Percentiles rank a stretch among this genome's conserved stretches.
phyloP scores from a whole-genome alignment of 2,113 vertebrate species.

The Xiphias gladius region DNA sequence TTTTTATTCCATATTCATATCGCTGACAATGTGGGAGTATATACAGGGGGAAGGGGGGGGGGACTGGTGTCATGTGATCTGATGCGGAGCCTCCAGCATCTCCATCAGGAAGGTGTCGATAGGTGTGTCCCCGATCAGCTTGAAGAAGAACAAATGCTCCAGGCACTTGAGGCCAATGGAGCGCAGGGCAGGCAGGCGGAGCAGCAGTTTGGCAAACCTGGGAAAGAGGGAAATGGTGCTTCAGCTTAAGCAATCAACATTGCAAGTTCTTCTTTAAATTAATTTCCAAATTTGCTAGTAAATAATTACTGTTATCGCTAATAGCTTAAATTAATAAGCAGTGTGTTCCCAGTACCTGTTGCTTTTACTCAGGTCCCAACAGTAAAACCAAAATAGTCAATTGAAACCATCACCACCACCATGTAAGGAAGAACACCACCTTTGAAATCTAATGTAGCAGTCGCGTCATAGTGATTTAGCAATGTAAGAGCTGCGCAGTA shows the following conservation, averaged over 20 bases:
- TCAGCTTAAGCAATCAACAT: neutral
- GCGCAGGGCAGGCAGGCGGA: slow-evolving; percentile 92
- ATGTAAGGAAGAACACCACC: no score
- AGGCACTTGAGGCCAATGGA: slow-evolving; percentile 97
- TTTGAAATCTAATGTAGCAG: no score
- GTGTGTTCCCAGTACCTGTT: neutral
- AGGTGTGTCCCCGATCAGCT: slow-evolving; percentile 96
- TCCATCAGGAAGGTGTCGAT: slow-evolving; percentile 99
- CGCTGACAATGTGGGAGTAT: slow-evolving; percentile 76
- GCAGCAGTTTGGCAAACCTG: slow-evolving; percentile 95
- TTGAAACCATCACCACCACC: neutral
- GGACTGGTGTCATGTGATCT: slow-evolving; percentile 90
- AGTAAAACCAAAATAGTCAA: slow-evolving; percentile 14
- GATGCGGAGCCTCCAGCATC: slow-evolving; percentile 96
- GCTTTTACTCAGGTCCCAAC: neutral
- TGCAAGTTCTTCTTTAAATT: neutral
- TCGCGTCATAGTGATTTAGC: neutral
- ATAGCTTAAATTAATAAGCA: neutral
- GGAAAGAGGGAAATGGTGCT: neutral
- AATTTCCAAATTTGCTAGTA: neutral
- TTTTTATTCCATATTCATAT: slow-evolving; percentile 69
- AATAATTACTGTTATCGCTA: neutral
- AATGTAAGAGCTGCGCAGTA: neutral
- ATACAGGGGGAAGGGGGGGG: slow-evolving; percentile 73
- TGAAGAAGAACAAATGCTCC: slow-evolving; percentile 98